Percentiles rank a stretch among this genome's conserved stretches.
phyloP scores from a whole-genome alignment of 2,888 invertebrate genomes.

The Perdita meconis region DNA sequence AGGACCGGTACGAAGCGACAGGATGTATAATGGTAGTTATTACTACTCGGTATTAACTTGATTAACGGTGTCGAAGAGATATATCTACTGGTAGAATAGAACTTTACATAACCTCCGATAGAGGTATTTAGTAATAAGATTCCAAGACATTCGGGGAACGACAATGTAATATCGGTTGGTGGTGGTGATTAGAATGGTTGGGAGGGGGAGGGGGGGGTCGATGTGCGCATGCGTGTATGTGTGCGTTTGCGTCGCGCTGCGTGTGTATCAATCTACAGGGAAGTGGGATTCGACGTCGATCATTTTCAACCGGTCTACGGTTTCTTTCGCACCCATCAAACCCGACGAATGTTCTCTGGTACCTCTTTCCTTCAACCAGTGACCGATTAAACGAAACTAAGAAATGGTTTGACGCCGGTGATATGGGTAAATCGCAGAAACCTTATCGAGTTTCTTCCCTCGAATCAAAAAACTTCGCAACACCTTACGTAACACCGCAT shows the following conservation, averaged over 20 bases:
- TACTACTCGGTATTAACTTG: conserved; percentile 42
- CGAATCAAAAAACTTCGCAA: neutral
- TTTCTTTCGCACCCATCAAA: conserved; percentile 56
- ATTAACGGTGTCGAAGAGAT: conserved; percentile 50
- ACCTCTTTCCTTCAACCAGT: conserved; percentile 16
- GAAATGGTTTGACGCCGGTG: too few relatives aligned
- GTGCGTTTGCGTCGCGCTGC: too few relatives aligned
- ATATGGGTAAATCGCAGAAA: too few relatives aligned
- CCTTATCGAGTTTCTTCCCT: too few relatives aligned
- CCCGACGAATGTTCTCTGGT: conserved; percentile 44
- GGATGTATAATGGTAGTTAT: conserved; percentile 50
- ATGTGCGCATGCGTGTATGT: too few relatives aligned
- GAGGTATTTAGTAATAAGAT: conserved; percentile 35
- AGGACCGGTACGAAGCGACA: conserved; percentile 39
- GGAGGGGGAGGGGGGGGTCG: neutral
- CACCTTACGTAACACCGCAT: neutral
- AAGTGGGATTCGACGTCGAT: conserved; percentile 11
- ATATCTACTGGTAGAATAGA: conserved; percentile 52
- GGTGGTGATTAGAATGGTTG: neutral
- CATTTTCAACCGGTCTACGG: conserved; percentile 22
- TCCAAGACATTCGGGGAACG: conserved; percentile 9
- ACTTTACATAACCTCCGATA: conserved; percentile 44
- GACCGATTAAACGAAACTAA: too few relatives aligned
- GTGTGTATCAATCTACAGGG: too few relatives aligned
- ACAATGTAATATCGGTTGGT: neutral